Conservation (phyloP, 2,113 vertebrate species). For the Zosterops japonicus region DNA sequence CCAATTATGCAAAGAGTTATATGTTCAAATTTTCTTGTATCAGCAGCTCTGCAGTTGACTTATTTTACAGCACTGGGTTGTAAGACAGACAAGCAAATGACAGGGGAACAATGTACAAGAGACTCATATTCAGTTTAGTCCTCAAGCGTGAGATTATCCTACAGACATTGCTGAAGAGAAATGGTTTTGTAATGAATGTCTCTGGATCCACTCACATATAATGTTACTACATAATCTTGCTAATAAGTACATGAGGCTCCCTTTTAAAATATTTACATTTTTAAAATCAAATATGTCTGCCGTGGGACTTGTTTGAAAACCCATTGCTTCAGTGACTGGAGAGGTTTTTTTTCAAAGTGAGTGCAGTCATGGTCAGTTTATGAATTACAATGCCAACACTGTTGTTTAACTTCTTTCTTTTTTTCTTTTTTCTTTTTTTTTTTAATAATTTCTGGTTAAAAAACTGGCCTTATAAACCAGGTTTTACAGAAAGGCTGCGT, state of each 20-base stretch:
- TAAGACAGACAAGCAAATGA: slow-evolving; percentile 15
- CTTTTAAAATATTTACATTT: slow-evolving; percentile 19
- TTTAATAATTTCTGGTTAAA: not conserved
- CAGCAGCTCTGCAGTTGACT: not conserved
- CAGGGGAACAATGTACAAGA: not conserved
- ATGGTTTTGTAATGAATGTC: not conserved
- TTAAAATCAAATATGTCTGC: not conserved
- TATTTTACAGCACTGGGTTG: not conserved
- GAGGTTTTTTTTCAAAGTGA: not conserved
- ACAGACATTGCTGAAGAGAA: not conserved
- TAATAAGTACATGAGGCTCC: not conserved
- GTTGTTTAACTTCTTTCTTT: not conserved
- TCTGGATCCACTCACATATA: not conserved
- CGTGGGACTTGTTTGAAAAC: not conserved
- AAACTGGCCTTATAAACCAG: not conserved
- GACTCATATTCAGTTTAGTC: not conserved
- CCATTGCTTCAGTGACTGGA: not conserved
- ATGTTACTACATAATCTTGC: not conserved
- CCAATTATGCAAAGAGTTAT: not conserved
- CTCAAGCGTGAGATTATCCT: not conserved
- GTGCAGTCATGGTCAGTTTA: not conserved
- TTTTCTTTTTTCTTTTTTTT: not conserved
- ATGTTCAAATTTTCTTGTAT: not conserved
- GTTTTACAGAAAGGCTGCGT: not conserved
- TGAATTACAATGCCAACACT: not conserved